Evolutionary conservation across 2,113 vertebrate species (phyloP), one percentile per base, ranked within the genome.

Genomic region (Theristicus caerulescens): DNA sequence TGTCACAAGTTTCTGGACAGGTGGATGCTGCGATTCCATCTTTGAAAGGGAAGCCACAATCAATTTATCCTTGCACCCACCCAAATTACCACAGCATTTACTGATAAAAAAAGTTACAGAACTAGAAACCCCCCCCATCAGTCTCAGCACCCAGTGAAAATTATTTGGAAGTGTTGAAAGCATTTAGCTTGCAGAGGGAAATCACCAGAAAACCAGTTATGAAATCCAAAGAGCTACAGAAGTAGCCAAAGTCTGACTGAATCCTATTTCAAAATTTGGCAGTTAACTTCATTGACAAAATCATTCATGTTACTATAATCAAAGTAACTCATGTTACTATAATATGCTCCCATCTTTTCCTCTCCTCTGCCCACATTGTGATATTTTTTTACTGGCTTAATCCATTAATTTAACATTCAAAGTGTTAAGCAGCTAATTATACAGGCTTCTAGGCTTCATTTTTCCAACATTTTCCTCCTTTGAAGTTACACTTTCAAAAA

Each of bases 1-100:
- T 83, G 98, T 98, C 96, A 99, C 90, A 15, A 99, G 98, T 96
- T 98, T 99, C 98, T 99, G 98, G 79, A 99, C 98, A 31, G 99
- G 99, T 47, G 99, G 99, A 85, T 98, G 96, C 19, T 96, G 96
- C 1, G 97, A 96, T 64, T 99, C 99, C 98, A 99, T 91, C 99
- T 99, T 96, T 76, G 61, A 94, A 96, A 97, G 62, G 36, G 69
- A 98, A 98, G 79, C 10, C 95, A 65, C 77, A 97, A 93, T 85
- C 57, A 93, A 36, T 82, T 90, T 69, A 91, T 72, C 36, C 44
- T 82, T 3, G 27, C 46, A 78, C 8, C 7, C 25, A 3, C 13
- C 4, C 54, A 52, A 74, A 67, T 47, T 32, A 76, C 52, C 22
- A 29, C 21, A 91, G 44, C 24, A 79, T 74, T 86, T 66, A 91